phyloP scores from a whole-genome alignment of 2,113 vertebrate genomes.

The Festucalex cinctus region DNA sequence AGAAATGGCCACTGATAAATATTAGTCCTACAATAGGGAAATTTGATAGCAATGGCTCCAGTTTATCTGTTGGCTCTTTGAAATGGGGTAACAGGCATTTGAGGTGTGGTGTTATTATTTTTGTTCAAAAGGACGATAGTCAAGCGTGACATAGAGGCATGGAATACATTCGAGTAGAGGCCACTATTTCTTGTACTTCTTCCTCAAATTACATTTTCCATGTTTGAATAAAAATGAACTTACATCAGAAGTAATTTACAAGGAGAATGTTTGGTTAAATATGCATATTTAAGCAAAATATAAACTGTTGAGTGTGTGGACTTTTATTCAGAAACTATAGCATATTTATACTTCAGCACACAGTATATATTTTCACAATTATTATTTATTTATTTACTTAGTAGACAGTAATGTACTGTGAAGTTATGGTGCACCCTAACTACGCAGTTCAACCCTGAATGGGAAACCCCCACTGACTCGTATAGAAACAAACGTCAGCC shows the following conservation, averaged over 20 bases:
- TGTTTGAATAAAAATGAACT: not conserved
- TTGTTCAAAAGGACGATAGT: too few species aligned
- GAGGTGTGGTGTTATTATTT: too few species aligned
- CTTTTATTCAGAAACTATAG: not conserved
- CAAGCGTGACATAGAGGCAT: too few species aligned
- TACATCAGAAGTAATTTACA: not conserved
- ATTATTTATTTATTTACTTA: not conserved
- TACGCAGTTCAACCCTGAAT: conserved; percentile 18
- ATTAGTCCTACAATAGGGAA: too few species aligned
- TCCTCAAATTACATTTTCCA: not conserved
- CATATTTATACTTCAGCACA: too few species aligned
- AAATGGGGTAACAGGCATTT: too few species aligned
- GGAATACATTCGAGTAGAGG: too few species aligned
- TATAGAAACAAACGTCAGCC: conserved; percentile 9
- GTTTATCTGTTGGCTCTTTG: too few species aligned
- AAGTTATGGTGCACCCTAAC: conserved; percentile 60
- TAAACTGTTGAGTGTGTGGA: not conserved
- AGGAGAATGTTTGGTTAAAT: not conserved
- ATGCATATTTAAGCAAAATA: not conserved
- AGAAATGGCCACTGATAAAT: too few species aligned
- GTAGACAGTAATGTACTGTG: not conserved
- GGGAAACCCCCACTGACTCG: conserved; percentile 67
- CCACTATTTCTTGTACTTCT: too few species aligned
- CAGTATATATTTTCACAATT: not conserved
- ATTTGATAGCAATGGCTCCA: too few species aligned